Base-by-base conservation (phyloP, 1,140 invertebrate species). In the Metopolophium dirhodum region DNA sequence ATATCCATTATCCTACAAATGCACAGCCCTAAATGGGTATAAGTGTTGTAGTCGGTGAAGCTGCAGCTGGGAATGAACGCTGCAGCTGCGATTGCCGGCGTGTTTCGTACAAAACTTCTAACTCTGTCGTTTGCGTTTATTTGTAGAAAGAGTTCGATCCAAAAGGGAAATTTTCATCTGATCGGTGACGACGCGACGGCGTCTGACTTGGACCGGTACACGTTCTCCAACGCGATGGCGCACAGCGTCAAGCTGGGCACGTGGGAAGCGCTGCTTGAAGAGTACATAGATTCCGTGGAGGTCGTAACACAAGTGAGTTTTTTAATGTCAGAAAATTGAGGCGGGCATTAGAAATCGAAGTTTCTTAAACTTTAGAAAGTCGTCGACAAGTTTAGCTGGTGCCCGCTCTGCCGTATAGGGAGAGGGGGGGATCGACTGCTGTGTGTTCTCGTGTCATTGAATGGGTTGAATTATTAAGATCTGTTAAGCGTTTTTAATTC, bases 171-270 rank as follows among this genome's bases (percentile, higher is more conserved):
- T 82, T 95, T 95, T 89, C 95, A 94, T 93, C 93, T 96, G 47
- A 95, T 95, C 26, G 94, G 94, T 1, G 94, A 94, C 91, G 82
- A 94, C 35, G 23, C 45, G 22, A 68, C 45, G 47, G 93, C 92
- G 85, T 93, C 94, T 35, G 94, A 94, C 95, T 95, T 97, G 94
- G 97, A 98, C 95, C 97, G 97, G 95, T 98, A 97, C 94, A 96
- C 97, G 23, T 97, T 98, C 95, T 98, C 98, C 14, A 99, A 99
- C 96, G 98, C 98, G 20, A 97, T 99, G 95, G 97, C 98, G 0
- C 96, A 98, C 93, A 98, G 98, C 20, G 98, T 99, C 0, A 99
- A 99, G 95, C 95, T 99, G 86, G 98, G 98, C 1, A 97, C 98
- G 93, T 99, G 98, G 98, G 98, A 99, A 96, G 96, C 97, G 26